Evolutionary conservation across 2,888 invertebrate species (phyloP).

Genomic region (Erebia epiphron): DNA sequence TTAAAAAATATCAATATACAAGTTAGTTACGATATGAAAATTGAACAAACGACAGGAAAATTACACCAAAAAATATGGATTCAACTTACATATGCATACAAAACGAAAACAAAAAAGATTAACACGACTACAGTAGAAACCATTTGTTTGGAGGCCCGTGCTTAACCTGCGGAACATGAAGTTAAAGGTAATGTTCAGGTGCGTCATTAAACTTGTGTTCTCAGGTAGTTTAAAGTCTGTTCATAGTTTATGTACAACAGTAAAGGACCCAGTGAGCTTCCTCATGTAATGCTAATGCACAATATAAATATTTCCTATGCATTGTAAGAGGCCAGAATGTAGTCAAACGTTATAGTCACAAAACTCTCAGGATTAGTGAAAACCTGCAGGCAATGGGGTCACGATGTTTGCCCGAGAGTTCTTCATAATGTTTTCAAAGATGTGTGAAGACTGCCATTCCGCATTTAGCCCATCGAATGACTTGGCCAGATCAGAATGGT

Average conservation of each 20-base stretch:
- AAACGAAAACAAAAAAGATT: conserved; percentile 42
- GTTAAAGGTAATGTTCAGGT: neutral
- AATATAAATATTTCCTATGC: neutral
- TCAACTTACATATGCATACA: conserved; percentile 47
- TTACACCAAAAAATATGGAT: neutral
- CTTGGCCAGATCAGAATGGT: too few relatives aligned
- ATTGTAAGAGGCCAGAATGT: neutral
- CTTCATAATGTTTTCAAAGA: too few relatives aligned
- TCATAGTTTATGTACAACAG: neutral
- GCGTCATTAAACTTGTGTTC: neutral
- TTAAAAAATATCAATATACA: too few relatives aligned
- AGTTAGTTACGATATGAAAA: neutral
- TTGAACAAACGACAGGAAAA: neutral
- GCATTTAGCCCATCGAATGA: too few relatives aligned
- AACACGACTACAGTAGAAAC: conserved; percentile 46
- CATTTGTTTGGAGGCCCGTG: conserved; percentile 49
- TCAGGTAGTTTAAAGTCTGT: neutral
- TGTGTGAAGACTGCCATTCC: too few relatives aligned
- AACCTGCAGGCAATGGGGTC: too few relatives aligned
- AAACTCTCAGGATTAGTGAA: too few relatives aligned
- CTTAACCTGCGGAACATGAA: conserved; percentile 7
- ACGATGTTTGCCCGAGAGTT: too few relatives aligned
- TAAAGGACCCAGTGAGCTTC: neutral
- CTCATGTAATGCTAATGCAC: neutral
- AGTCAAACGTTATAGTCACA: too few relatives aligned